A percentile compares a stretch with the other conserved stretches of the same genome.
Evolutionary conservation across 2,888 invertebrate species (phyloP).

Genomic region (Nesidiocoris tenuis): DNA sequence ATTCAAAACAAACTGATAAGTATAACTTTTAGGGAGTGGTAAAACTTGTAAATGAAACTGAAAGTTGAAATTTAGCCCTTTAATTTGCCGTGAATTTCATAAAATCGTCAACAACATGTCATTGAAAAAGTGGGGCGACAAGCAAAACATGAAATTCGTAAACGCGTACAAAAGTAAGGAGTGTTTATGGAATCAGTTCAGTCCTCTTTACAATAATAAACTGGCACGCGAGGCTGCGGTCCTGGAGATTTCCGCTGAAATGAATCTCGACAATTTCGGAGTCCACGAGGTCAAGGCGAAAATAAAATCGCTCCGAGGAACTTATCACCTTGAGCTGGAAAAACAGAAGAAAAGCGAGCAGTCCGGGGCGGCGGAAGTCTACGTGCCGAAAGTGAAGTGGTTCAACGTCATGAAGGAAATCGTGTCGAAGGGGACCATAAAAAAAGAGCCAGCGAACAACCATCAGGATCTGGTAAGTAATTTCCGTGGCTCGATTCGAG

Average conservation of each 20-base stretch:
- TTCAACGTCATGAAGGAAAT: background rate
- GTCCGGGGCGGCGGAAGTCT: slow-evolving; percentile 1
- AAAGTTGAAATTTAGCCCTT: no score
- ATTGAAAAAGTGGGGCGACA: background rate
- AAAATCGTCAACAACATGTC: background rate
- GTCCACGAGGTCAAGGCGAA: background rate
- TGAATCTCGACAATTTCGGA: background rate
- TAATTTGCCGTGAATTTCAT: no score
- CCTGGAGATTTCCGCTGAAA: background rate
- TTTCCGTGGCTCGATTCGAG: background rate
- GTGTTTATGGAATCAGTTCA: background rate
- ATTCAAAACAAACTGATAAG: no score
- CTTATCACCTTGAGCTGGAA: slow-evolving; percentile 1
- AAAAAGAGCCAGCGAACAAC: background rate
- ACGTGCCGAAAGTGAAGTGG: slow-evolving; percentile 10
- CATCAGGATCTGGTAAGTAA: background rate
- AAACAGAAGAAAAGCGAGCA: slow-evolving; percentile 14
- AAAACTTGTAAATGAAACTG: no score
- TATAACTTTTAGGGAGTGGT: no score
- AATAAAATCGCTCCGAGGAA: slow-evolving; percentile 5
- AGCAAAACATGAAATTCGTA: background rate
- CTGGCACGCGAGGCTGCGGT: background rate
- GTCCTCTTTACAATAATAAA: background rate
- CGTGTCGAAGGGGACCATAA: background rate
- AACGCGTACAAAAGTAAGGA: background rate